A percentile compares a stretch with the other conserved stretches of the same genome.
These are phyloP conservation scores for Pogoniulus pusillus DNA, from an alignment of 2,797 vertebrate genomes.

Conservation along the genomic window DNA sequence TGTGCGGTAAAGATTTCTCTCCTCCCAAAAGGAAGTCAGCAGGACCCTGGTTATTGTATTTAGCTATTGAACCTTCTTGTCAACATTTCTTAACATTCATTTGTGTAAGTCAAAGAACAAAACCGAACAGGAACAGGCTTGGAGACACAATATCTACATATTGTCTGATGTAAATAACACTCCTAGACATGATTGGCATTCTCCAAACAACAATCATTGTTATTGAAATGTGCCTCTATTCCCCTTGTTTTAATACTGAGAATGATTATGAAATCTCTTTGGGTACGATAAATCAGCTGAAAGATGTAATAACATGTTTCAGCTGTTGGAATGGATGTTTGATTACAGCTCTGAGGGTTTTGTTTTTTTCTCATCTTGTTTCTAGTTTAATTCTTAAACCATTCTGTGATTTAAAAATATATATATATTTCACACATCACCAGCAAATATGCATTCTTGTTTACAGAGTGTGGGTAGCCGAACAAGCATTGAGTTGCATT, in stretches of 20 bases:
- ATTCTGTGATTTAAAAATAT: slow-evolving; percentile 44
- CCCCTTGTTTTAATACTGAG: slow-evolving; percentile 80
- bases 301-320: slow-evolving; percentile 76
- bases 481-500: slow-evolving; percentile 9
- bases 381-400: slow-evolving; percentile 71
- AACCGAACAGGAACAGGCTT: slow-evolving; percentile 72
- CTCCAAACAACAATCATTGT: slow-evolving; percentile 86
- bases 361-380: slow-evolving; percentile 65
- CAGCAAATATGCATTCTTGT: slow-evolving; percentile 51
- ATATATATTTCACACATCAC: slow-evolving; percentile 29
- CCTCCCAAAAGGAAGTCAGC: slow-evolving; percentile 41
- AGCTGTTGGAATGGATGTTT: slow-evolving; percentile 74
- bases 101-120: slow-evolving; percentile 80
- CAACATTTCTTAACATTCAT: slow-evolving; percentile 74
- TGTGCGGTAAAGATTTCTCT: slow-evolving; percentile 22
- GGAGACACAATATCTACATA: slow-evolving; percentile 83
- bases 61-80: slow-evolving; percentile 67
- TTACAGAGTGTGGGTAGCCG: slow-evolving; percentile 41
- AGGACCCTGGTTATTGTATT: slow-evolving; percentile 53
- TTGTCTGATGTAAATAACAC: slow-evolving; percentile 78
- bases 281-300: slow-evolving; percentile 80
- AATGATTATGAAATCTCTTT: slow-evolving; percentile 82
- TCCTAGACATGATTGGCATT: slow-evolving; percentile 78
- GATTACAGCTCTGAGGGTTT: slow-evolving; percentile 74
- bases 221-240: slow-evolving; percentile 88